Conservation (phyloP, 1,140 invertebrate species). For the Drosophila kepulauana region DNA sequence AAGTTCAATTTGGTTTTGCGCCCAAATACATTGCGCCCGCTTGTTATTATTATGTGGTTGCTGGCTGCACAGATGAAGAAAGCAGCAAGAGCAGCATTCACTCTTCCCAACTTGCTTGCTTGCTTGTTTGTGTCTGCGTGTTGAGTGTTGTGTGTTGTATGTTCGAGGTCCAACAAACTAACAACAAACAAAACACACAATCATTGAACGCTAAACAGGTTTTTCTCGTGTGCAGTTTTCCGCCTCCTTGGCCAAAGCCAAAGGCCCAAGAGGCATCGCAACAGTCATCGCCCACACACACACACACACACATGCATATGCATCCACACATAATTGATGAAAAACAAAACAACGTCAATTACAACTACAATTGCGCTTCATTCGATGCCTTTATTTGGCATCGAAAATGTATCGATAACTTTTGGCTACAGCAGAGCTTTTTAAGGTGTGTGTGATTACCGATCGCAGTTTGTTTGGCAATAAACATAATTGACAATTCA, state of each 20-base stretch:
- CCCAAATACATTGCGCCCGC: constrained; percentile 51
- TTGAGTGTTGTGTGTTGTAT: neutral
- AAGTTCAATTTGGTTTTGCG: constrained; percentile 71
- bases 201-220: constrained; percentile 82
- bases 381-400: constrained; percentile 19
- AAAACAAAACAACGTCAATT: constrained; percentile 32
- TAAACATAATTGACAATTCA: constrained; percentile 3
- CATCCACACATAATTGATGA: constrained; percentile 9
- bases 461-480: neutral
- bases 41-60: constrained; percentile 33
- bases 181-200: constrained; percentile 51
- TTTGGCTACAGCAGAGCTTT: neutral
- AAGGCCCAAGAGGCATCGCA: constrained; percentile 41
- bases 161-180: constrained; percentile 45
- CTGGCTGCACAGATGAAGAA: constrained; percentile 59
- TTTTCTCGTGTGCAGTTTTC: constrained; percentile 81
- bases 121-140: constrained; percentile 31
- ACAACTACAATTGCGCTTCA: constrained; percentile 27
- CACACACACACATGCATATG: constrained; percentile 16
- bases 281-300: constrained; percentile 49
- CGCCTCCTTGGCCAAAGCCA: constrained; percentile 69
- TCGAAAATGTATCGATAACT: constrained; percentile 40
- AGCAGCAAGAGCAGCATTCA: constrained; percentile 50
- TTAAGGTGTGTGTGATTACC: constrained; percentile 10
- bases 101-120: constrained; percentile 42